Base-by-base conservation (phyloP, 2,797 vertebrate species). In the Neosilurus hyrtlii region DNA sequence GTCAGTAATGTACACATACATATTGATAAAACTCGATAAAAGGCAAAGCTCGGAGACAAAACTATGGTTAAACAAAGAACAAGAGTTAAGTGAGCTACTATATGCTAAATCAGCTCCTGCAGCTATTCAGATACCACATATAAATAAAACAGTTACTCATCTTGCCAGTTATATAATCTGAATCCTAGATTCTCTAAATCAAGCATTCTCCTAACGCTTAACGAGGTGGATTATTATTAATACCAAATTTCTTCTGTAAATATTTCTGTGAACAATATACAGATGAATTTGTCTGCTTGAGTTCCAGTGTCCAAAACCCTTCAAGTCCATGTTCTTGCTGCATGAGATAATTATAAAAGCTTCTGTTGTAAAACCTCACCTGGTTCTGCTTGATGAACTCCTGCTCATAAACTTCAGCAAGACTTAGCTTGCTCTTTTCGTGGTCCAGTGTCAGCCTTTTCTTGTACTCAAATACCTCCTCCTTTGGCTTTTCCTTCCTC, bases 381-480 rank as follows among this genome's bases (percentile, higher is more conserved):
- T 98, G 95, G 63, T 92, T 94, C 89, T 96, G 95, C 88, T 97
- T 99, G 86, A 97, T 81, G 88, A 96, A 99, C 87, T 99, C 97
- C 57, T 99, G 96, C 80, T 99, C 97, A 6, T 99, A 99, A 87
- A 99, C 95, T 90, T 99, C 95, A 51, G 98, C 97, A 0, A 99
- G 94, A 89, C 97, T 99, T 89, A 96, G 91, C 84, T 99, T 99
- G 93, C 98, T 99, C 92, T 99, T 99, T 88, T 99, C 97, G 0
- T 99, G 96, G 89, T 99, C 97, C 91, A 99, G 90, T 0, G 95
- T 96, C 49, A 99, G 88, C 37, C 96, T 94, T 89, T 99, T 99
- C 87, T 98, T 99, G 86, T 97, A 99, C 72, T 99, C 97, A 92
- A 95, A 97, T 1, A 92, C 94, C 3, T 97, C 95, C 78, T 99